These are phyloP conservation scores for Serilophus lunatus DNA, from an alignment of 2,113 vertebrate genomes.

Conservation along the genomic window DNA sequence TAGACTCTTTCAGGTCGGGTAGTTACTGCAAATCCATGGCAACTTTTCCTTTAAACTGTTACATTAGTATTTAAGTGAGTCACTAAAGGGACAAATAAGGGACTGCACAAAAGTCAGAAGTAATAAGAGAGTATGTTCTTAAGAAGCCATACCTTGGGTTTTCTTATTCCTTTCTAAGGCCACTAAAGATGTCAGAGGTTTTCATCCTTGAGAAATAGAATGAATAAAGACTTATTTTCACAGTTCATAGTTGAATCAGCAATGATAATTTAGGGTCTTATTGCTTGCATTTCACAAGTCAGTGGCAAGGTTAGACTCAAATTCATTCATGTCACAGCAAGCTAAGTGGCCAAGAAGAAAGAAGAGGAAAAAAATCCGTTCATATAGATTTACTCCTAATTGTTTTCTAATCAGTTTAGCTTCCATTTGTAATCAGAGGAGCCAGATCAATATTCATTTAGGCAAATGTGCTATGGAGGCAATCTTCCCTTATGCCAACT, in stretches of 20 bases:
- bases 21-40: background rate
- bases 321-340: background rate
- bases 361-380: background rate
- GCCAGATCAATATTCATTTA: background rate
- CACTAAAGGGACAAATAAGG: background rate
- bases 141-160: background rate
- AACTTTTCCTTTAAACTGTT: background rate
- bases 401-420: constrained; percentile 25
- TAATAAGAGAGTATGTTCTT: background rate
- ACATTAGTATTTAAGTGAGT: background rate
- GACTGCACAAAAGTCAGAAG: background rate
- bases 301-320: background rate
- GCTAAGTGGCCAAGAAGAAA: background rate
- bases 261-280: background rate
- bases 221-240: background rate
- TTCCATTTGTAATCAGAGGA: background rate
- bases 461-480: background rate
- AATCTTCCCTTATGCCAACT: background rate
- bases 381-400: background rate
- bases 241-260: background rate
- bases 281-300: background rate
- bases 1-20: background rate
- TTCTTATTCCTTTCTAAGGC: background rate
- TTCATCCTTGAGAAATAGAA: background rate
- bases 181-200: background rate